phyloP scores from a whole-genome alignment of 2,888 invertebrate genomes.

The Ganaspis brasiliensis region DNA sequence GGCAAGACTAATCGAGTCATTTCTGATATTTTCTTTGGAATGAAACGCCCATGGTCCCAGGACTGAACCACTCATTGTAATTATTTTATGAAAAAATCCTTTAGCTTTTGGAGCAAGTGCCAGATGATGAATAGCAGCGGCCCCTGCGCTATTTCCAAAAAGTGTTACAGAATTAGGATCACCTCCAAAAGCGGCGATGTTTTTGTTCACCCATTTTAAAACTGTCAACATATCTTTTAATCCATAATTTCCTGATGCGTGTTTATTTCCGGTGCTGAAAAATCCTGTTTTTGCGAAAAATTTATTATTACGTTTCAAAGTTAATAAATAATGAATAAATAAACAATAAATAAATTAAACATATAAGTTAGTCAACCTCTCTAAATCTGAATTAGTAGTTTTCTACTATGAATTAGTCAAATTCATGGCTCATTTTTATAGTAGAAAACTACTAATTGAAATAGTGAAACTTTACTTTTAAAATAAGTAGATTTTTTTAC shows the following conservation, averaged over 20 bases:
- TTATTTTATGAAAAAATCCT: slow-evolving; percentile 72
- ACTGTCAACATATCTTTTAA: slow-evolving; percentile 73
- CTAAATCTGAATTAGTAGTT: too few relatives aligned
- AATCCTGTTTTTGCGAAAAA: slow-evolving; percentile 65
- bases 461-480: too few relatives aligned
- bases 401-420: too few relatives aligned
- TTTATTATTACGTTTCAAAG: too few relatives aligned
- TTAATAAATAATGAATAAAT: too few relatives aligned
- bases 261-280: slow-evolving; percentile 70
- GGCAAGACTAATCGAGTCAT: slow-evolving; percentile 64
- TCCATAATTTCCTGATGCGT: slow-evolving; percentile 74
- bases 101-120: slow-evolving; percentile 70
- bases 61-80: slow-evolving; percentile 70
- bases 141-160: slow-evolving; percentile 71
- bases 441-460: too few relatives aligned
- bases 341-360: too few relatives aligned
- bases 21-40: slow-evolving; percentile 56
- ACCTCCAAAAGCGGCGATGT: slow-evolving; percentile 72
- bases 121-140: slow-evolving; percentile 65
- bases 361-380: too few relatives aligned
- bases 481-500: too few relatives aligned
- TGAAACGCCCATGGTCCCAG: slow-evolving; percentile 61
- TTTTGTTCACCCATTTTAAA: slow-evolving; percentile 72
- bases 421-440: too few relatives aligned
- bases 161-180: slow-evolving; percentile 71